Conservation (phyloP, 1,140 invertebrate genomes). For the Venustaconcha ellipsiformis region DNA sequence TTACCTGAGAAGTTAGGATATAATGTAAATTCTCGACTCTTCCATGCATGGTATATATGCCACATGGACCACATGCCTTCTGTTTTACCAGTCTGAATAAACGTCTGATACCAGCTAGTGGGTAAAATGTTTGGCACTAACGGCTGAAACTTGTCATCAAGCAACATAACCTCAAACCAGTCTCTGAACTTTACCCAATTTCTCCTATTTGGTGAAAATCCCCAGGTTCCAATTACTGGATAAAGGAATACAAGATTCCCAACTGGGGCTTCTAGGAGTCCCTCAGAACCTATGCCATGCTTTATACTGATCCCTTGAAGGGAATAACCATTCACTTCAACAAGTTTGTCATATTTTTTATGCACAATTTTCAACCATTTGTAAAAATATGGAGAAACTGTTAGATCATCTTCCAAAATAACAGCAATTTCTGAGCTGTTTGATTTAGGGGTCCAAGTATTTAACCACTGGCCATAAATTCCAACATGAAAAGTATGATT, state of each 20-base stretch:
- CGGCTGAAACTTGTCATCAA: slow-evolving; percentile 32
- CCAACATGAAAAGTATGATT: slow-evolving; percentile 36
- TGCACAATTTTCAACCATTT: slow-evolving; percentile 48
- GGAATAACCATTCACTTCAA: slow-evolving; percentile 39
- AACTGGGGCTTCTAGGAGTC: slow-evolving; percentile 10
- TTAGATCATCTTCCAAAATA: slow-evolving; percentile 52
- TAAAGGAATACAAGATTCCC: slow-evolving; percentile 35
- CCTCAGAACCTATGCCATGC: slow-evolving; percentile 11
- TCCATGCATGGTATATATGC: slow-evolving; percentile 48
- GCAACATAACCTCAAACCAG: slow-evolving; percentile 34
- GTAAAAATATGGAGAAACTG: slow-evolving; percentile 45
- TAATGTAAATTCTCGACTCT: slow-evolving; percentile 26
- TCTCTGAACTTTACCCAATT: slow-evolving; percentile 43
- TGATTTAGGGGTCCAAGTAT: slow-evolving; percentile 39
- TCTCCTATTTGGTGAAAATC: slow-evolving; percentile 42
- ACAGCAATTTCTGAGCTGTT: slow-evolving; percentile 48
- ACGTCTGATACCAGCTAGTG: slow-evolving; percentile 28
- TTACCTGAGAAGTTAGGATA: slow-evolving; percentile 32
- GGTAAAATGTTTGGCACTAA: slow-evolving; percentile 36
- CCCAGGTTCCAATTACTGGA: slow-evolving; percentile 48
- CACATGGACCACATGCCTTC: slow-evolving; percentile 52
- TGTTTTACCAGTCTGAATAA: slow-evolving; percentile 18
- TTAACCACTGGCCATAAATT: slow-evolving; percentile 50
- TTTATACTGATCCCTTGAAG: slow-evolving; percentile 35
- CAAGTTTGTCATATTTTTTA: slow-evolving; percentile 38